Base-by-base conservation (phyloP, 1,140 invertebrate genomes). In the Pseudomyrmex sp. region DNA sequence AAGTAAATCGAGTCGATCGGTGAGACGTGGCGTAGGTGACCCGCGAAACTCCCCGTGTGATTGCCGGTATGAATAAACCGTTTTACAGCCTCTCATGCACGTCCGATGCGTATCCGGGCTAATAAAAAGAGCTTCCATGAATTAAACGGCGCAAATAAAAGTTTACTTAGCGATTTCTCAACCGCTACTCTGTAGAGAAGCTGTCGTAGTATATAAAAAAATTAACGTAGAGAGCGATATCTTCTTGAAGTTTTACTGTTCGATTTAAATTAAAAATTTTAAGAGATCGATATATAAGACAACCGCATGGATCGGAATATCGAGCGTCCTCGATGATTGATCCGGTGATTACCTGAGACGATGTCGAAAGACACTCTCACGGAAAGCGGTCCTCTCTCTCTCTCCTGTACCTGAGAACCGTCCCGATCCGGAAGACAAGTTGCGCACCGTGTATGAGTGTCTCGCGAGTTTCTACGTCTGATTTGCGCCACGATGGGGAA, bases 391-490 rank as follows among this genome's bases (percentile, higher is more conserved):
- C 8, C 54, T 59, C 23, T 26, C 23, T 26, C 23, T 77, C 48
- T 48, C 48, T 48, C 35, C 35, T 7, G 9, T 79, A 72, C 54
- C 76, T 80, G 66, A 80, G 76, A 80, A 80, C 54, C 58, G 73
- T 65, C 74, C 56, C 72, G 48, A 83, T 73, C 73, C 85, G 50
- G 70, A 87, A 65, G 68, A 59, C 48, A 10, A 50, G 74, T n/a
- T 56, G 23, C 48, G 26, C 74, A 26, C 23, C 48, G 58, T n/a
- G 15, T 52, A 66, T 58, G 82, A 65, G 65, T 72, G 85, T 87
- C 50, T 80, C 18, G 61, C 66, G 75, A 87, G 84, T 77, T 77
- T 87, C 80, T 48, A 63, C 56, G 54, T 80, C 26, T 72, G 76
- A 80, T 80, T 80, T 80, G 76, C 66, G 56, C 76, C 66, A 48